A percentile compares a stretch with the other conserved stretches of the same genome.
Evolutionary conservation across 2,888 invertebrate species (phyloP).

Genomic region (Sinopyrophorus schimmeli): DNA sequence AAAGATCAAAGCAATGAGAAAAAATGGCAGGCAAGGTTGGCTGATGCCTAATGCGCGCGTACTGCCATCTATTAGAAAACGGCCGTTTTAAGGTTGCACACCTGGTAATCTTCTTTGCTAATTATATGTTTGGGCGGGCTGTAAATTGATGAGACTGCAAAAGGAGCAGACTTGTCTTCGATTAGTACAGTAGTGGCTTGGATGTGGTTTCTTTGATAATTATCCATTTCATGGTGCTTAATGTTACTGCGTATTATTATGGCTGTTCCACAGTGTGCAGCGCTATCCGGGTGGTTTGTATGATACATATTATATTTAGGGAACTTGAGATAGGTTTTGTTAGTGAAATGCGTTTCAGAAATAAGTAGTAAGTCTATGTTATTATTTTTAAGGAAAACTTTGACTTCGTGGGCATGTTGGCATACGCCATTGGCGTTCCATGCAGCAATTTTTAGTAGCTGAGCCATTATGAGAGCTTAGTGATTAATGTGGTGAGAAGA

Average conservation of each 20-base stretch:
- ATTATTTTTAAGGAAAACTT: slow-evolving; percentile 3
- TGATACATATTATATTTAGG: slow-evolving; percentile 8
- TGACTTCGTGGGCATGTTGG: slow-evolving; percentile 4
- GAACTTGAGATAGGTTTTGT: slow-evolving; percentile 6
- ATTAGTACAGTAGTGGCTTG: slow-evolving; percentile 15
- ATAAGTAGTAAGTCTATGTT: slow-evolving; percentile 11
- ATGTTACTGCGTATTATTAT: slow-evolving; percentile 5
- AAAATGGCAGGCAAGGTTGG: too few relatives aligned
- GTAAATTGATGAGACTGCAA: slow-evolving; percentile 18
- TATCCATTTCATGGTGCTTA: slow-evolving; percentile 8
- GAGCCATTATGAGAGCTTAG: slow-evolving; percentile 4
- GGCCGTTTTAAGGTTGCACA: too few relatives aligned
- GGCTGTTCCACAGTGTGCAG: slow-evolving; percentile 16
- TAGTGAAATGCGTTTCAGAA: slow-evolving; percentile 7
- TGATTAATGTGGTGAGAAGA: slow-evolving; percentile 5
- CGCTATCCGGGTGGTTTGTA: slow-evolving; percentile 30
- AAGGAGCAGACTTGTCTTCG: slow-evolving; percentile 6
- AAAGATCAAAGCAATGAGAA: too few relatives aligned
- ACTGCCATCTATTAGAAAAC: too few relatives aligned
- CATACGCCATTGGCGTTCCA: slow-evolving; percentile 9
- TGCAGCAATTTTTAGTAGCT: slow-evolving; percentile 3
- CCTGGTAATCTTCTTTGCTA: slow-evolving; percentile 5
- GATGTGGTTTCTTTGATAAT: slow-evolving; percentile 6
- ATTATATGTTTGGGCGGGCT: slow-evolving; percentile 24
- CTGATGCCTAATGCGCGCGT: too few relatives aligned